Conservation (phyloP, 2,888 invertebrate genomes). For the Torymus texanus region DNA sequence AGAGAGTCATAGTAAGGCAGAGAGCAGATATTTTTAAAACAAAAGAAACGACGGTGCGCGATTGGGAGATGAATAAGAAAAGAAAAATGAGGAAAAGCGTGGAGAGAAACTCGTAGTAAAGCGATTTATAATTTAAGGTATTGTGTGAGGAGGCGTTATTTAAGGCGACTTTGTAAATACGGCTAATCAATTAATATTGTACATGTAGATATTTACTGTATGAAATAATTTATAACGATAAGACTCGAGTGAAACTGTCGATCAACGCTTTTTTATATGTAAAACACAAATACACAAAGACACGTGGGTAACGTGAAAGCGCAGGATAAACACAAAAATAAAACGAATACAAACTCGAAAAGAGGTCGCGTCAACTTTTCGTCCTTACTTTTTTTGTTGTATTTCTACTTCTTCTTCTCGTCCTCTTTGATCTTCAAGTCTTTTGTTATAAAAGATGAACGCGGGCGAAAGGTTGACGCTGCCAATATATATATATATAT, state of each 20-base stretch:
- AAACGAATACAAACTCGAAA: constrained; percentile 12
- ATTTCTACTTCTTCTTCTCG: constrained; percentile 31
- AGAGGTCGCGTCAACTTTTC: constrained; percentile 42
- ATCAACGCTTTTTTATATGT: constrained; percentile 71
- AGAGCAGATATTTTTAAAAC: constrained; percentile 42
- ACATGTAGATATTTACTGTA: constrained; percentile 68
- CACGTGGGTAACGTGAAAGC: constrained; percentile 50
- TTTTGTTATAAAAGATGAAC: constrained; percentile 58
- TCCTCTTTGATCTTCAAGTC: constrained; percentile 32
- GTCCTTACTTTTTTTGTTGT: constrained; percentile 7
- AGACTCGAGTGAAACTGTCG: constrained; percentile 68
- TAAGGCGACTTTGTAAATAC: constrained; percentile 66
- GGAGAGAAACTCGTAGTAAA: constrained; percentile 52
- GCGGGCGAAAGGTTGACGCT: constrained; percentile 39
- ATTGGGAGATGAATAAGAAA: constrained; percentile 1
- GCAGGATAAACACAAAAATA: constrained; percentile 22
- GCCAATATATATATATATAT: constrained; percentile 27
- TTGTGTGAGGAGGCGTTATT: constrained; percentile 33
- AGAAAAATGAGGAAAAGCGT: constrained; percentile 1
- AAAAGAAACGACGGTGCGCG: constrained; percentile 22
- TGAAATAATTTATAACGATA: constrained; percentile 61
- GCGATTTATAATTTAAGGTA: constrained; percentile 52
- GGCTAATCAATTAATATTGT: constrained; percentile 67
- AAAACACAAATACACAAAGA: constrained; percentile 55
- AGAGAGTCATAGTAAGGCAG: constrained; percentile 42